phyloP scores from a whole-genome alignment of 2,113 vertebrate species.

The Rhombomys opimus region DNA sequence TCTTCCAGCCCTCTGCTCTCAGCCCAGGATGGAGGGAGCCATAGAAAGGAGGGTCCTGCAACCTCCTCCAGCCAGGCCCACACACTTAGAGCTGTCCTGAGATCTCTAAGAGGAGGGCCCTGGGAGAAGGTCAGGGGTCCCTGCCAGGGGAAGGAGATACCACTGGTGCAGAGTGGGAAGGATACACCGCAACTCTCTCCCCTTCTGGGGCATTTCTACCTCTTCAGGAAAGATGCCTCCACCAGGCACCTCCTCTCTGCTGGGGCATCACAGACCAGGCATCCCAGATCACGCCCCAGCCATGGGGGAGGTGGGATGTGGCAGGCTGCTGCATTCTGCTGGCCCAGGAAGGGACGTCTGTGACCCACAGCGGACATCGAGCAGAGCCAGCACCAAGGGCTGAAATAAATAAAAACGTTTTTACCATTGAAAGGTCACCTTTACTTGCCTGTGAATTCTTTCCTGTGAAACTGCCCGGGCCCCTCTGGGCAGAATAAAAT shows the following conservation, averaged over 20 bases:
- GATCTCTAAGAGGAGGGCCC: neutral
- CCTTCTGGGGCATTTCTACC: neutral
- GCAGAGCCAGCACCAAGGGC: neutral
- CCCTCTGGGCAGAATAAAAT: neutral
- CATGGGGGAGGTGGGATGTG: neutral
- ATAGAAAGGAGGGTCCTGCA: neutral
- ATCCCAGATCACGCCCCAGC: fast-evolving
- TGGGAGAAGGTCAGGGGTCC: fast-evolving
- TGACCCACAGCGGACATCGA: neutral
- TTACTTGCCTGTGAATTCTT: constrained; percentile 22
- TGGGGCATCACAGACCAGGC: fast-evolving
- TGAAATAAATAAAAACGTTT: constrained; percentile 23
- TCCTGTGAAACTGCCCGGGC: neutral
- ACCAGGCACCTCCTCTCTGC: neutral
- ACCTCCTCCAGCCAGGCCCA: neutral
- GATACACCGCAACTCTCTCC: fast-evolving
- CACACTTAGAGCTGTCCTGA: neutral
- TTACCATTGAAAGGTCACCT: neutral
- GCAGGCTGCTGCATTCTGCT: neutral
- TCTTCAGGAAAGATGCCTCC: neutral
- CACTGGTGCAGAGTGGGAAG: neutral
- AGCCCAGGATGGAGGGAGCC: neutral
- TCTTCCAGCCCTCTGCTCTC: neutral
- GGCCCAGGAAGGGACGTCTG: neutral
- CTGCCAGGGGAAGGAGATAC: fast-evolving